phyloP scores from a whole-genome alignment of 1,140 invertebrate genomes.

The Drosophila oshimai region DNA sequence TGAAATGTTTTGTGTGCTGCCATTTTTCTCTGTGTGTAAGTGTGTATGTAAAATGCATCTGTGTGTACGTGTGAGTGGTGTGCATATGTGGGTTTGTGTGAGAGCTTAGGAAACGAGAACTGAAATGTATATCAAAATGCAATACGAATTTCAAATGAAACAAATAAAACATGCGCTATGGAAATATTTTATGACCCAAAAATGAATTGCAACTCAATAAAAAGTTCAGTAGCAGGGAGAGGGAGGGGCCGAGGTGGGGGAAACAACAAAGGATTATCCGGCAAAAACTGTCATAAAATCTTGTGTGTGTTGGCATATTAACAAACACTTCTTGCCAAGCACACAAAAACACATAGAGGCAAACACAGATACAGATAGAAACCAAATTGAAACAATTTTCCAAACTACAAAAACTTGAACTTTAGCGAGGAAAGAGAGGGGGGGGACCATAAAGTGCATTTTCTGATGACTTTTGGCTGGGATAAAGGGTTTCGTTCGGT shows the following conservation, averaged over 20 bases:
- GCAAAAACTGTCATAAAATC: constrained; percentile 43
- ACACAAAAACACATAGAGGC: not conserved
- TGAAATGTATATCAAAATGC: constrained; percentile 73
- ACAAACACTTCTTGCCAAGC: constrained; percentile 29
- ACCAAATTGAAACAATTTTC: constrained; percentile 34
- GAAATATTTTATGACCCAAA: constrained; percentile 54
- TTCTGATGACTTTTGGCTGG: constrained; percentile 40
- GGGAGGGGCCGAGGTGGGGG: not conserved
- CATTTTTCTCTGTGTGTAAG: constrained; percentile 6
- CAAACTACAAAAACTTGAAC: constrained; percentile 50
- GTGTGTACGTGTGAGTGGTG: constrained; percentile 2
- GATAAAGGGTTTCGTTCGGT: not conserved
- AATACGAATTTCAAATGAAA: constrained; percentile 54
- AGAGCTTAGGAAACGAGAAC: constrained; percentile 52
- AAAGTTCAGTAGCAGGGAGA: constrained; percentile 14
- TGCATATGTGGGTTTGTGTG: constrained; percentile 16
- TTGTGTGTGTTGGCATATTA: constrained; percentile 33
- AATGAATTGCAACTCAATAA: constrained; percentile 72
- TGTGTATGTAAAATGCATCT: constrained; percentile 4
- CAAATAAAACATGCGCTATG: constrained; percentile 67
- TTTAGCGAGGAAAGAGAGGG: not conserved
- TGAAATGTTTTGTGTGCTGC: constrained; percentile 37
- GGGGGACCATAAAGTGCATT: constrained; percentile 37
- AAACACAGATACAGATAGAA: constrained; percentile 7
- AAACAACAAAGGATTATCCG: constrained; percentile 27